Base-by-base conservation (phyloP, 2,797 vertebrate genomes). In the Arctocebus calabarensis region DNA sequence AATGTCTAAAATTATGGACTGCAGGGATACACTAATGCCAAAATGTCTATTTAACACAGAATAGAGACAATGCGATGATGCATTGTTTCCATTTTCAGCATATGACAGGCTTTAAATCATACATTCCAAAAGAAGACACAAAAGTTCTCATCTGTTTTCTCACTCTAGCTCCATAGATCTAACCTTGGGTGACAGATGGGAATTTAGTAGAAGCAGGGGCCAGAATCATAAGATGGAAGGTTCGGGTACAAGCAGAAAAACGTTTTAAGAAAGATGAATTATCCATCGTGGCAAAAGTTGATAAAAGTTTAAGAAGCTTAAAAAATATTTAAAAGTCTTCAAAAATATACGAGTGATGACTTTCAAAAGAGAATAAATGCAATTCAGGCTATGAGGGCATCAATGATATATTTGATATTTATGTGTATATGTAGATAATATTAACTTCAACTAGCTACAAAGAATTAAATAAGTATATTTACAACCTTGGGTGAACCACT, bases 71-170 rank as follows among this genome's bases (percentile, higher is more conserved):
- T 83, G 48, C 61, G 62, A 79, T 87, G 45, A 89, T 55, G 10
- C 20, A 45, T 71, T 82, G 16, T 78, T 95, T 89, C n/a, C 40
- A 66, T 95, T 59, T 83, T 71, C n/a, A 45, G 6, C 34, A 85
- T 84, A 25, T 92, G 68, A 88, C 37, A 90, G n/a, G 29, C 4
- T 71, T 92, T 92, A 82, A 94, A 92, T 75, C 43, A 75, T 70
- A 34, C 3, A 64, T 85, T 94, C 48, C 13, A 93, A 34, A 13
- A 77, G 23, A 79, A 74, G 52, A 88, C 52, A 78, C 9, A 85
- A 52, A 91, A 81, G 94, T 57, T 61, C 11, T 55, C 17, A 29
- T 45, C 10, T 74, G 23, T 75, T 90, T 94, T 66, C 62, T 87
- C 52, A 81, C 75, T 90, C 90, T 77, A 55, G 25, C 88, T 20